Conservation (phyloP, 2,797 vertebrate genomes). For the Sebastes flavidus region DNA sequence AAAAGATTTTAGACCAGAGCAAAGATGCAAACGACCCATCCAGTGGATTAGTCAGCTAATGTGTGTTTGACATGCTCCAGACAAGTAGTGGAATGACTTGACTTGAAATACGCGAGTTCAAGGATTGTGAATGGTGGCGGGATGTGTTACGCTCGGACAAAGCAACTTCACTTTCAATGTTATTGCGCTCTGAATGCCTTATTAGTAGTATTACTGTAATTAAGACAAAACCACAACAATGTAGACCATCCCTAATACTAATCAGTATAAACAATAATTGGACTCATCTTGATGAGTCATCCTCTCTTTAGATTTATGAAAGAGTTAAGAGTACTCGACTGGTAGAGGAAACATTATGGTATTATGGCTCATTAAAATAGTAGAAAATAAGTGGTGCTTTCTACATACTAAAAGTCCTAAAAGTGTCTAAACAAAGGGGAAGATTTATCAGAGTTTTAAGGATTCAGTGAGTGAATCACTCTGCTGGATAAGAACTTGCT, state of each 20-base stretch:
- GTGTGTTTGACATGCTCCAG: constrained; percentile 38
- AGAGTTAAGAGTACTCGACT: background rate
- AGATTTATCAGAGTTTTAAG: constrained; percentile 16
- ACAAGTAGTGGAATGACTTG: background rate
- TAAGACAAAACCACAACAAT: background rate
- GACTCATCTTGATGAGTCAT: background rate
- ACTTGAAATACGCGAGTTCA: background rate
- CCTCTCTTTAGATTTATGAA: background rate
- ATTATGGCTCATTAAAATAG: background rate
- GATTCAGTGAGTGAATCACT: constrained; percentile 18
- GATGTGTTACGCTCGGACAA: background rate
- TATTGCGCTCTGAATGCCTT: background rate
- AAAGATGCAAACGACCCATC: constrained; percentile 47
- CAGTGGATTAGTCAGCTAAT: constrained; percentile 39
- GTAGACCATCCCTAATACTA: background rate
- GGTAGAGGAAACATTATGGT: background rate
- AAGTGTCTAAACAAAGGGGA: constrained; percentile 18
- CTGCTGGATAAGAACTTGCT: constrained; percentile 3
- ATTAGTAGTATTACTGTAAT: background rate
- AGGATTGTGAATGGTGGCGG: background rate
- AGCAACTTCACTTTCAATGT: background rate
- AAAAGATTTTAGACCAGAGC: constrained; percentile 49
- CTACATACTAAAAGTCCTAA: background rate
- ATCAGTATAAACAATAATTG: background rate
- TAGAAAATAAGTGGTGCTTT: background rate